These are phyloP conservation scores for Drosophila mettleri DNA, from an alignment of 2,888 invertebrate genomes.

Conservation along the genomic window DNA sequence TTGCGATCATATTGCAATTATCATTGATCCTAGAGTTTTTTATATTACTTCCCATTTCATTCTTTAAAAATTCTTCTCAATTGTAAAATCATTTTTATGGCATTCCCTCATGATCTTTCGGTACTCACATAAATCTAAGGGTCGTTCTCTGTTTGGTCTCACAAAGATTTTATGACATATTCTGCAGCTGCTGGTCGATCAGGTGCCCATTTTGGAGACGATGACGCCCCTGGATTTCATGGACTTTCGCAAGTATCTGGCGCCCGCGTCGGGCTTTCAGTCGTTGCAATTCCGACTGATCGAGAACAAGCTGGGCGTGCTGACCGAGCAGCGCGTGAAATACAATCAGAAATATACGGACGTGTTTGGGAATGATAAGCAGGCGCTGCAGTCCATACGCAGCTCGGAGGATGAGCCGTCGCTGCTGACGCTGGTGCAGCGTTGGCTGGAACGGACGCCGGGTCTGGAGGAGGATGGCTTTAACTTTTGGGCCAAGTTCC, in stretches of 20 bases:
- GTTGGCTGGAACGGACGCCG: conserved; percentile 97
- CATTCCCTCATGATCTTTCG: neutral
- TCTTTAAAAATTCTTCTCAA: too few species aligned
- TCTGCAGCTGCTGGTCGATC: conserved; percentile 95
- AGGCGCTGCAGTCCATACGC: conserved; percentile 86
- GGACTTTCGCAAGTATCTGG: conserved; percentile 96
- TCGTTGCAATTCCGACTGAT: conserved; percentile 97
- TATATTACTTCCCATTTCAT: neutral
- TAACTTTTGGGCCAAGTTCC: conserved; percentile 97
- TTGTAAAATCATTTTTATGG: neutral
- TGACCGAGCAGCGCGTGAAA: conserved; percentile 94
- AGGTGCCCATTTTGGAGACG: conserved; percentile 98
- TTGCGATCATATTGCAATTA: neutral
- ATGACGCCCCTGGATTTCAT: conserved; percentile 99
- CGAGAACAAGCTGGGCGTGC: conserved; percentile 95
- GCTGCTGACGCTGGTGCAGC: conserved; percentile 92
- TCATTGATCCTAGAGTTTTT: neutral
- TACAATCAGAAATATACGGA: conserved; percentile 96
- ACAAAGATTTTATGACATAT: too few species aligned
- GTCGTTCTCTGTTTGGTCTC: neutral
- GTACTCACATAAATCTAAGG: neutral
- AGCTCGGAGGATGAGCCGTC: conserved; percentile 94
- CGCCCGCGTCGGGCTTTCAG: conserved; percentile 99
- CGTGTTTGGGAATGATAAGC: conserved; percentile 92
- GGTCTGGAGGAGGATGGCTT: conserved; percentile 94